Evolutionary conservation across 2,888 invertebrate species (phyloP), one percentile per base, ranked within the genome.

Genomic region (Stomorhina lunata): DNA sequence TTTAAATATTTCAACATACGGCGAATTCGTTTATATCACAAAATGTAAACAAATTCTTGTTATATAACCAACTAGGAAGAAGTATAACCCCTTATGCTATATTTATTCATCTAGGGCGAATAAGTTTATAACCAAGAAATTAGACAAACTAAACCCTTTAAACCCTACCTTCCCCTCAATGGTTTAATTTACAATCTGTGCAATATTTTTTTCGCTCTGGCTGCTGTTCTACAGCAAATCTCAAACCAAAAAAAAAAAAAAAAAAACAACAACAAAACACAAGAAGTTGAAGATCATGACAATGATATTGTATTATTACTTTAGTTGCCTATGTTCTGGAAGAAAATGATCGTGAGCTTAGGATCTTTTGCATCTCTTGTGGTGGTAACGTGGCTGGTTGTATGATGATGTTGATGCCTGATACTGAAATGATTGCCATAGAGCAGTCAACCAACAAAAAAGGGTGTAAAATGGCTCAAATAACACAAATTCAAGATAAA

Each of bases 321-420:
- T 43, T 10, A 75, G 69, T 50, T 73, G 55, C 68, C 34, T 45
- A 43, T 82, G 55, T 73, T 22, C 22, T 50, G 50, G 15, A 34
- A 25, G 85, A 88, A 86, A 57, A 65, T 65, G 71, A 75, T 80
- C 80, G 80, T 82, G 79, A 78, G 75, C 61, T 71, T 37, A 53
- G 63, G 40, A 76, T 76, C 76, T 66, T 43, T 72, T 66, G 66
- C 50, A 71, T 71, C 45, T n/a, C n/a, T 65, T 72, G 53, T 69
- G 71, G 63, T 72, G 50, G 25, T 65, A 59, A 45, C 7, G 37
- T 48, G 37, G 22, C 29, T 43, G 43, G 37, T 37, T 37, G 37
- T 12, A 37, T 37, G 37, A 10, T n/a, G 2, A 76, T 29, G 75
- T 27, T 59, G 68, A 68, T 59, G 68, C 15, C 77, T 66, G 59